A percentile compares a stretch with the other conserved stretches of the same genome.
phyloP scores from a whole-genome alignment of 2,797 vertebrate genomes.

The Chloroceryle inda region DNA sequence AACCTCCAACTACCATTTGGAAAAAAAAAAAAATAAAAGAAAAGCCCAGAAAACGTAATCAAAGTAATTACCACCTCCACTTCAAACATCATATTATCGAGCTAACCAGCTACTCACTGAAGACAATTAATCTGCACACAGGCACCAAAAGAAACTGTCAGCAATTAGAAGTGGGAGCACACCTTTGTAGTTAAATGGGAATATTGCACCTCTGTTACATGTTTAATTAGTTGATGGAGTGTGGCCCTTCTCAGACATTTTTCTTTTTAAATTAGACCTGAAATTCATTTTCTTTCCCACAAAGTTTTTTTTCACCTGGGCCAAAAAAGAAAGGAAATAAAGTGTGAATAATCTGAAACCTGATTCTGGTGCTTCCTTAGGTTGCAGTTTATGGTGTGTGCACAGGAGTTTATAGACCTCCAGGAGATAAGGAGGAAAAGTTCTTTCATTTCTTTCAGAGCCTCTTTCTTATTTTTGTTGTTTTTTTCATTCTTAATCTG shows the following conservation, averaged over 20 bases:
- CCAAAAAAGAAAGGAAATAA: background rate
- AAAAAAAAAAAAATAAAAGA: background rate
- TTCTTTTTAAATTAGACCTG: constrained; percentile 20
- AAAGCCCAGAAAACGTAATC: background rate
- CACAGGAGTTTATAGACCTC: background rate
- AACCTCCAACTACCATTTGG: background rate
- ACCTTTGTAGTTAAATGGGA: constrained; percentile 63
- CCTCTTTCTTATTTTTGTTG: background rate
- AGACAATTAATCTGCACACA: constrained; percentile 55
- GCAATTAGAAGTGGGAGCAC: constrained; percentile 61
- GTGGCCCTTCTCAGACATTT: constrained; percentile 23
- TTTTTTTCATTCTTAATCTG: background rate
- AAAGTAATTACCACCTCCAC: constrained; percentile 50
- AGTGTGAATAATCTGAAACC: background rate
- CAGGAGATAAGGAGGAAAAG: background rate
- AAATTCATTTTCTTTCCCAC: background rate
- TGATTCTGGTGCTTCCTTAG: background rate
- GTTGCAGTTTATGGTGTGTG: background rate
- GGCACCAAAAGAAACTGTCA: constrained; percentile 58
- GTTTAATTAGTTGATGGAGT: constrained; percentile 63
- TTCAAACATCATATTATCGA: constrained; percentile 49
- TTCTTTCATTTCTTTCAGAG: background rate
- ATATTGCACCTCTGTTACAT: constrained; percentile 54
- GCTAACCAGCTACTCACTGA: constrained; percentile 30
- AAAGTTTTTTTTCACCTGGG: background rate